Percentiles rank a stretch among this genome's conserved stretches.
These are phyloP conservation scores for Zaprionus lineosus DNA, from an alignment of 2,888 invertebrate species.

Conservation along the genomic window DNA sequence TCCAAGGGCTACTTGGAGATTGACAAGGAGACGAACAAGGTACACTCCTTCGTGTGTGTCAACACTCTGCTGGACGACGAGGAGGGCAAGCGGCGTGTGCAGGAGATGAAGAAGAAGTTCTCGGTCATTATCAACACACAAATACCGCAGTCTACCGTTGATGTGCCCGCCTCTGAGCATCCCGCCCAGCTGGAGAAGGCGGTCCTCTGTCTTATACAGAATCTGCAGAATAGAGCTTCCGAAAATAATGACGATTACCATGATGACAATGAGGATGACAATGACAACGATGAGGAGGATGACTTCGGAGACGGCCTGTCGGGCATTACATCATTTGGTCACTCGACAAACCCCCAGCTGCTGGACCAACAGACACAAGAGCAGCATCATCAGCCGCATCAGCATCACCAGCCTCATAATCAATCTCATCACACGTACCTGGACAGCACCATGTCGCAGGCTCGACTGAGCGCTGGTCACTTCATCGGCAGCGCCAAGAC, in stretches of 20 bases:
- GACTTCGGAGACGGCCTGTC: slow-evolving; percentile 31
- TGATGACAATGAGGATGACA: slow-evolving; percentile 36
- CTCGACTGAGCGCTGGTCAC: slow-evolving; percentile 33
- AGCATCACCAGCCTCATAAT: slow-evolving; percentile 20
- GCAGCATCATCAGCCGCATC: slow-evolving; percentile 18
- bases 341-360: slow-evolving; percentile 7
- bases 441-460: slow-evolving; percentile 43
- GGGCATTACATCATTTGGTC: slow-evolving; percentile 23
- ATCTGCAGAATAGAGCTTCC: slow-evolving; percentile 78
- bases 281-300: slow-evolving; percentile 25
- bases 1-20: slow-evolving; percentile 93
- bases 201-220: slow-evolving; percentile 87
- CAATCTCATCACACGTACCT: slow-evolving; percentile 22
- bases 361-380: slow-evolving; percentile 16
- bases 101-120: slow-evolving; percentile 91
- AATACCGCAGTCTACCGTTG: slow-evolving; percentile 79
- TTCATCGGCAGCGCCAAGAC: slow-evolving; percentile 69
- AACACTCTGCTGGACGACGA: slow-evolving; percentile 90
- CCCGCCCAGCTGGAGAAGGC: slow-evolving; percentile 88
- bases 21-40: slow-evolving; percentile 88
- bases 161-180: slow-evolving; percentile 86
- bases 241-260: slow-evolving; percentile 57
- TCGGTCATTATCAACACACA: slow-evolving; percentile 87
- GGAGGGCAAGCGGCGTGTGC: slow-evolving; percentile 88
- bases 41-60: slow-evolving; percentile 93